Conservation (phyloP, 2,797 vertebrate genomes). For the Petrocephalus sullivani region DNA sequence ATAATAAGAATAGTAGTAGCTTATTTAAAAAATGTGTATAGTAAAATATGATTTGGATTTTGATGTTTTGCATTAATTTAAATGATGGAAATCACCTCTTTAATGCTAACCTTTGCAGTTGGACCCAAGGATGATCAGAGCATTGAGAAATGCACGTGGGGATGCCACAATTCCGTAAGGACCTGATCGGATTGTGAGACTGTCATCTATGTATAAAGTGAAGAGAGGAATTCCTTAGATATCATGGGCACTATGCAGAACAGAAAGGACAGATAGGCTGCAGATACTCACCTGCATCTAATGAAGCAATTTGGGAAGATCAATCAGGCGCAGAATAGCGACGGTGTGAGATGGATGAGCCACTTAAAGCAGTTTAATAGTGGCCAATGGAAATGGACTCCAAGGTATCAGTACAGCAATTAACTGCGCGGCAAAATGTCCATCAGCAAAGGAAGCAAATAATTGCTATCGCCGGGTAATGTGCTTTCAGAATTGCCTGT, state of each 20-base stretch:
- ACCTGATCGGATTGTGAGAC: not conserved
- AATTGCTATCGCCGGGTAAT: not conserved
- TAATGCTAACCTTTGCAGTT: no score
- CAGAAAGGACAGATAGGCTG: not conserved
- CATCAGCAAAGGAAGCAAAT: not conserved
- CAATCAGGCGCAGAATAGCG: not conserved
- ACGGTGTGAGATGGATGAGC: not conserved
- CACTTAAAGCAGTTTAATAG: constrained; percentile 6
- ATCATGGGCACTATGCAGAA: not conserved
- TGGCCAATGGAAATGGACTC: not conserved
- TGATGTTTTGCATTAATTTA: not conserved
- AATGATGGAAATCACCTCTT: not conserved
- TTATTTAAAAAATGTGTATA: not conserved
- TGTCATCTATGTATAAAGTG: not conserved
- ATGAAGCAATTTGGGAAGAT: constrained; percentile 8
- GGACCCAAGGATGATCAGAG: no score
- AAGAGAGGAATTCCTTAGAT: not conserved
- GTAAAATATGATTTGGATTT: not conserved
- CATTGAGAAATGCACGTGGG: not conserved
- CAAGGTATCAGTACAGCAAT: not conserved
- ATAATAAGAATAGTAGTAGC: not conserved
- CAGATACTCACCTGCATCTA: constrained; percentile 2
- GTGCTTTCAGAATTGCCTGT: not conserved
- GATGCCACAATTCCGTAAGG: not conserved
- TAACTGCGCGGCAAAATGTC: not conserved